Conservation (phyloP, 2,797 vertebrate species). For the Macroramphosus scolopax region DNA sequence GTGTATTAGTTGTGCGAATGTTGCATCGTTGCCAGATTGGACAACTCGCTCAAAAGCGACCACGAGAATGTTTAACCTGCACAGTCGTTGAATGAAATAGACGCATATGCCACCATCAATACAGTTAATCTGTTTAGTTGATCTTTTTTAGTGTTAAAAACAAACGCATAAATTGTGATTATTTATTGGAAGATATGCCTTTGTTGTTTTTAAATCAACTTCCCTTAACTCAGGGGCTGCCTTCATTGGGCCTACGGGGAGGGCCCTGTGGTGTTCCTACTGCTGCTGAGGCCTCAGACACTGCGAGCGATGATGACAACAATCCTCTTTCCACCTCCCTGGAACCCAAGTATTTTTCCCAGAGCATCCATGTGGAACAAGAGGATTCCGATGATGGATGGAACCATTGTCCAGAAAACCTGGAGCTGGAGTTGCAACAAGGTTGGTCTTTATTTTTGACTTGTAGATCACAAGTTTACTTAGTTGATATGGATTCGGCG, state of each 20-base stretch:
- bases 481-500: no score
- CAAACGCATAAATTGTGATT: no score
- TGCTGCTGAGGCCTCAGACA: conserved; percentile 39
- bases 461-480: no score
- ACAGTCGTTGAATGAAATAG: no score
- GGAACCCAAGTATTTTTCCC: conserved; percentile 80
- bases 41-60: no score
- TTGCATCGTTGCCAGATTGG: no score
- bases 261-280: conserved; percentile 59
- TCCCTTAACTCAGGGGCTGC: conserved; percentile 41
- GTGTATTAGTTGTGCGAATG: no score
- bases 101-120: no score
- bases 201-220: neutral
- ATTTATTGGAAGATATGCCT: no score
- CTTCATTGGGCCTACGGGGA: conserved; percentile 51
- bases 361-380: conserved; percentile 68
- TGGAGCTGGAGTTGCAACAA: conserved; percentile 69
- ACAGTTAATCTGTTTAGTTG: no score
- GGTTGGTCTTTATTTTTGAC: conserved; percentile 36
- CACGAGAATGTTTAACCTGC: no score
- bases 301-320: conserved; percentile 45
- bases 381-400: conserved; percentile 69
- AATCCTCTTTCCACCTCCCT: conserved; percentile 68
- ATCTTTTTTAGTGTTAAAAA: no score
- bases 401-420: conserved; percentile 63